These are phyloP conservation scores for Arctocebus calabarensis DNA, from an alignment of 2,797 vertebrate genomes.

Conservation along the genomic window DNA sequence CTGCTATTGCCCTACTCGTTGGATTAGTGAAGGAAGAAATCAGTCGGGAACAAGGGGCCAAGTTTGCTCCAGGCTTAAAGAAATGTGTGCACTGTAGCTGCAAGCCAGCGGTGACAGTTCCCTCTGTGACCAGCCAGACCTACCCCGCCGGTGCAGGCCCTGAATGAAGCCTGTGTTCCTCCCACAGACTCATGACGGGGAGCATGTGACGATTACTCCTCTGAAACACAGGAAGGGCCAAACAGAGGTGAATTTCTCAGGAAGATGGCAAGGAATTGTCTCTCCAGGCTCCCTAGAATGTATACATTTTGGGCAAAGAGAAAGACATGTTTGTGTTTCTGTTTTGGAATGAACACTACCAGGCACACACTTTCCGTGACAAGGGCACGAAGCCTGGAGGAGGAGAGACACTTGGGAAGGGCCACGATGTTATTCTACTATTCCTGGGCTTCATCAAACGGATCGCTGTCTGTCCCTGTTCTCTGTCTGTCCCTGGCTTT, in stretches of 20 bases:
- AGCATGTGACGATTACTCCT: not conserved
- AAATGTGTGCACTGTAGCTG: not conserved
- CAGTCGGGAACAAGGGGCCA: not conserved
- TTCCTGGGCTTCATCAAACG: not conserved
- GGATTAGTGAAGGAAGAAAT: slow-evolving; percentile 26
- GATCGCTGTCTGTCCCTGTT: not conserved
- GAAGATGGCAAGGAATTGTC: not conserved
- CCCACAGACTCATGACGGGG: not conserved
- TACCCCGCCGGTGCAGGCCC: not conserved
- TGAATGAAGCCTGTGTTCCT: slow-evolving; percentile 32
- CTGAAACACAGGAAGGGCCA: not conserved
- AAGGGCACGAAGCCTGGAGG: not conserved
- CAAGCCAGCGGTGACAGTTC: not conserved
- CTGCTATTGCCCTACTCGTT: not conserved
- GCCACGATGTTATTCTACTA: not conserved
- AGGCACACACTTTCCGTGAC: not conserved
- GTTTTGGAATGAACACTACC: not conserved
- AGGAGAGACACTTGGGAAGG: not conserved
- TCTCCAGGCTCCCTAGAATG: not conserved
- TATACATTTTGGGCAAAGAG: not conserved
- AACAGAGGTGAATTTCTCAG: slow-evolving; percentile 26
- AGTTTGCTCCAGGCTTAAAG: not conserved
- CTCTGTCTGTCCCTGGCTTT: not conserved
- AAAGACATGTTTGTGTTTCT: not conserved
- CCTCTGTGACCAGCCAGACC: not conserved